phyloP scores from a whole-genome alignment of 2,797 vertebrate genomes.

The Aphelocoma californica region DNA sequence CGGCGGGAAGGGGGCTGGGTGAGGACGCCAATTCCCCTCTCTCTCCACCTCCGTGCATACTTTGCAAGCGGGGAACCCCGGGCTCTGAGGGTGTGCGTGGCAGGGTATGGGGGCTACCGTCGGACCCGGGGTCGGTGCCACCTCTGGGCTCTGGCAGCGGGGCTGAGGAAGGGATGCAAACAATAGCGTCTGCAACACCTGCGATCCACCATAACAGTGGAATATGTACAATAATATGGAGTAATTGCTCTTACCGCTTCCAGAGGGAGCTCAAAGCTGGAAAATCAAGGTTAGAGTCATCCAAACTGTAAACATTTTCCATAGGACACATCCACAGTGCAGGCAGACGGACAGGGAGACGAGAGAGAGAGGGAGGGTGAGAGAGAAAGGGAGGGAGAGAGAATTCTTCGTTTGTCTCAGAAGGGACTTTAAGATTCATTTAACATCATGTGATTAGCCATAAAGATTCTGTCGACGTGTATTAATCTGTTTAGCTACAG shows the following conservation, averaged over 20 bases:
- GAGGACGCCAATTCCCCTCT: accelerated
- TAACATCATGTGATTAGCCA: not conserved
- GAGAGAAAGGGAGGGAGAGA: not conserved
- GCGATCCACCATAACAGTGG: conserved; percentile 36
- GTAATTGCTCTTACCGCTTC: conserved; percentile 64
- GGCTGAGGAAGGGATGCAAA: not conserved
- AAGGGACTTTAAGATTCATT: not conserved
- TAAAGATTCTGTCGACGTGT: not conserved
- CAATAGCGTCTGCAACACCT: conserved; percentile 61
- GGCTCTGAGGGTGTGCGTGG: too few relatives aligned
- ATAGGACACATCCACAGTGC: not conserved
- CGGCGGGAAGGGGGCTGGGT: accelerated
- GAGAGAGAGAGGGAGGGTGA: not conserved
- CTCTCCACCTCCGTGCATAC: not conserved
- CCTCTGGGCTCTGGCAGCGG: not conserved
- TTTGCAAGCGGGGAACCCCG: accelerated
- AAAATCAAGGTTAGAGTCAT: conserved; percentile 43
- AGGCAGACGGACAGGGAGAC: not conserved
- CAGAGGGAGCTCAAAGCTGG: conserved; percentile 64
- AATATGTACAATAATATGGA: conserved; percentile 37
- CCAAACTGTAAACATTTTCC: conserved; percentile 42
- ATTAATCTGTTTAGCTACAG: not conserved
- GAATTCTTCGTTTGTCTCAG: not conserved
- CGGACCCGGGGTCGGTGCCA: not conserved
- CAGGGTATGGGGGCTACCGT: not conserved